Base-by-base conservation (phyloP, 2,888 invertebrate species). In the Hirtodrosophila alboralis region DNA sequence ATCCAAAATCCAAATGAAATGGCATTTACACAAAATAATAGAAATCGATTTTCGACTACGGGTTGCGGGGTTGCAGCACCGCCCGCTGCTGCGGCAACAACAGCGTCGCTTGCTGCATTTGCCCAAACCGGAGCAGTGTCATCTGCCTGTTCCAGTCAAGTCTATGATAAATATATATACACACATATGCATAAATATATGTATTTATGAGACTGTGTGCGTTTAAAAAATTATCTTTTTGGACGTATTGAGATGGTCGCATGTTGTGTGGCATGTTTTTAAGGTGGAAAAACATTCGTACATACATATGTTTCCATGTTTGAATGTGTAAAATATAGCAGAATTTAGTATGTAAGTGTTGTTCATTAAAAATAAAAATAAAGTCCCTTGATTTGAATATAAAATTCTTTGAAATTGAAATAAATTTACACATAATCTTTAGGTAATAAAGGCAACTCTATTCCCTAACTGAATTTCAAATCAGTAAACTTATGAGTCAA, bases 1-100 rank as follows among this genome's bases (percentile, higher is more conserved):
- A n/a, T n/a, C n/a, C n/a, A n/a, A n/a, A n/a, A 66, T 60, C 65
- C 75, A 75, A 75, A 83, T 67, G 64, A 78, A 83, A 85, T 83
- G 72, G 34, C 80, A 79, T 85, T 85, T 79, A 63, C 48, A 75
- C 65, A 71, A 84, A 75, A 66, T 73, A 79, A 75, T 75, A 67
- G 65, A 84, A 75, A 84, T 84, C 84, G 80, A 86, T 80, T 85
- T 78, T 75, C 61, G 14, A 65, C 61, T 73, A 43, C 23, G 23
- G 8, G 31, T 37, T 61, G 59, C 48, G 37, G 54, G 59, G 45
- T 58, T 69, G 53, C 34, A 60, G 64, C 75, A 68, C 69, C 69
- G 74, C 64, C 73, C 54, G 74, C 63, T 54, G 69, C 18, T 54
- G 56, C 34, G 33, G 44, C 28, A 27, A 31, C 37, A 37, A 57